Conservation (phyloP, 2,797 vertebrate species). For the Poecile montanus region DNA sequence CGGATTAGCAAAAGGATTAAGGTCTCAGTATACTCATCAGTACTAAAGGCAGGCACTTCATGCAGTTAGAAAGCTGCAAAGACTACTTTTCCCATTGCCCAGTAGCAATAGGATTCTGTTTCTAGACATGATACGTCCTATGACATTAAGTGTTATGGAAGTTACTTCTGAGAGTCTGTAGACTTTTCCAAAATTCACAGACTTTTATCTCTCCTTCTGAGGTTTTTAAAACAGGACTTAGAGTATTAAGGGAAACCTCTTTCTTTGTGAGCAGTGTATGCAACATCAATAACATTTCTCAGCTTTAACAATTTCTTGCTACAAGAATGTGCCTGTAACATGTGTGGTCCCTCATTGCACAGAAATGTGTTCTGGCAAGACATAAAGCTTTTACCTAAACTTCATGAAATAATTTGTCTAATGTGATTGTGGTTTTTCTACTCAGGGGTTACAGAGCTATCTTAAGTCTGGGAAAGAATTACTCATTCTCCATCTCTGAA, state of each 20-base stretch:
- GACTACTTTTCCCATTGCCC: not conserved
- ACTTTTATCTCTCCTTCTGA: conserved; percentile 9
- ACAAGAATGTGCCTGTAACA: not conserved
- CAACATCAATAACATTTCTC: not conserved
- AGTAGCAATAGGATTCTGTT: not conserved
- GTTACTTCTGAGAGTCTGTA: conserved; percentile 23
- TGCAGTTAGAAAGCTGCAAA: not conserved
- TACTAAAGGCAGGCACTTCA: not conserved
- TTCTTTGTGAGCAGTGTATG: not conserved
- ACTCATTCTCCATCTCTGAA: not conserved
- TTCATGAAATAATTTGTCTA: conserved; percentile 2
- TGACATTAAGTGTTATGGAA: not conserved
- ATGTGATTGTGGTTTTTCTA: not conserved
- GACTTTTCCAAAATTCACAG: conserved; percentile 14
- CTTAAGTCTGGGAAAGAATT: not conserved
- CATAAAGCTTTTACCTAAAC: not conserved
- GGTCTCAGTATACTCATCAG: conserved; percentile 14
- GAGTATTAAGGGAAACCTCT: not conserved
- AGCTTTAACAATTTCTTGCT: not conserved
- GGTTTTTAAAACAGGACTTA: not conserved
- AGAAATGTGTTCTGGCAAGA: not conserved
- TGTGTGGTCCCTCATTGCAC: not conserved
- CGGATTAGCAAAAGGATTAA: conserved; percentile 16
- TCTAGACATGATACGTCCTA: not conserved
- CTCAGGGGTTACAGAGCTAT: not conserved